Percentiles rank a stretch among this genome's conserved stretches.
phyloP scores from a whole-genome alignment of 2,113 vertebrate genomes.

The Hippoglossus stenolepis region DNA sequence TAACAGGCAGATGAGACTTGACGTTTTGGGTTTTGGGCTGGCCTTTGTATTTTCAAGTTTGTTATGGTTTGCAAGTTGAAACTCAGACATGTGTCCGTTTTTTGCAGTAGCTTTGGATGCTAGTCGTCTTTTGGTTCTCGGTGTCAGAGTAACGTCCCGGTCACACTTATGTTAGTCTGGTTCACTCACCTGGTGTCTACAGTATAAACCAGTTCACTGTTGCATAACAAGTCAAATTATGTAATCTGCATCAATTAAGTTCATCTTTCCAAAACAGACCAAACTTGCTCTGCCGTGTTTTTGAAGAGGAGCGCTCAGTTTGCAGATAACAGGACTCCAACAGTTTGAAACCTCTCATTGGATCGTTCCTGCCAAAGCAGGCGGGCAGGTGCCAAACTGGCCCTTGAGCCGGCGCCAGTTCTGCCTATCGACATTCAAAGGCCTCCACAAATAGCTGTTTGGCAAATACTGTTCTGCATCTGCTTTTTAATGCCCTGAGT shows the following conservation, averaged over 20 bases:
- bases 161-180: too few species aligned
- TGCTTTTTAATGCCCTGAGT: not conserved
- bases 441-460: conserved; percentile 45
- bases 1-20: too few species aligned
- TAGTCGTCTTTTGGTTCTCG: too few species aligned
- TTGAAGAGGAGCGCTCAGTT: not conserved
- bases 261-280: conserved; percentile 1
- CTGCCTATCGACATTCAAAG: conserved; percentile 36
- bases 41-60: too few species aligned
- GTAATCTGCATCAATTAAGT: conserved; percentile 32
- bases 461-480: conserved; percentile 25
- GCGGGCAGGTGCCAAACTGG: conserved; percentile 35
- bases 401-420: not conserved
- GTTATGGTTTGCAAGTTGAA: too few species aligned
- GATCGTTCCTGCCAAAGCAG: conserved; percentile 21
- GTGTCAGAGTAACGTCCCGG: too few species aligned
- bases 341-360: conserved; percentile 1
- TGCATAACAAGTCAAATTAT: conserved; percentile 42
- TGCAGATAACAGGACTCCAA: not conserved
- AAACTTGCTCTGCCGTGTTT: not conserved
- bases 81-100: too few species aligned
- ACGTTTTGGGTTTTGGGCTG: too few species aligned
- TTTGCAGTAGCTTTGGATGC: too few species aligned
- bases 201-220: not conserved
- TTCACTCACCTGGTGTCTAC: too few species aligned